Evolutionary conservation across 2,797 vertebrate species (phyloP), one percentile per base, ranked within the genome.

Genomic region (Lithobates sylvaticus): DNA sequence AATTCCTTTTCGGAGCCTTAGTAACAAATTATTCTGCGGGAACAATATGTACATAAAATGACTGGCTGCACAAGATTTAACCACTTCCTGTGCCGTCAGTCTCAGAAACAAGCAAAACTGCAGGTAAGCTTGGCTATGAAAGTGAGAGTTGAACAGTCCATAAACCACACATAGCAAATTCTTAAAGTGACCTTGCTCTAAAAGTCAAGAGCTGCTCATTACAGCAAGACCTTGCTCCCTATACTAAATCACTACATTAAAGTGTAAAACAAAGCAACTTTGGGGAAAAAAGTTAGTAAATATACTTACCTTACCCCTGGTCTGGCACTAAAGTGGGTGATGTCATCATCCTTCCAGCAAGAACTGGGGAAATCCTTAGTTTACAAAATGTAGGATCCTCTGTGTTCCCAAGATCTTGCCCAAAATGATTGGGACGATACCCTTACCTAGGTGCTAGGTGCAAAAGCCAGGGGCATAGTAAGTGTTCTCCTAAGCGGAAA

Each of bases 1-100:
- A 47, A 65, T 79, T 79, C 26, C 78, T 50, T 69, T 50, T 44
- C 65, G 50, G 65, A 70, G 10, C 18, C 65, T 69, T 32, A 27
- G 78, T 50, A 32, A 79, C 77, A 79, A 79, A 79, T 69, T 65
- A 50, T 34, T 79, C 78, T 32, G 4, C 1, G 3, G 26, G 42
- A 79, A 69, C 78, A 79, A 69, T 79, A 50, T 79, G 78, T 69
- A 50, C 65, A 69, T 79, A 69, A 34, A 29, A 65, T 65, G 61
- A 65, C 21, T 65, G 27, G 61, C 26, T 15, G 36, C 39, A 5
- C 13, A 65, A 32, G 32, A 32, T 32, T 32, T 32, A 39, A 9
- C 39, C 39, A 39, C 6, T 39, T 39, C 39, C 39, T 39, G 39
- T 50, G 13, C 21, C 21, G 58, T 1, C 21, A 65, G n/a, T 26